Percentiles rank a stretch among this genome's conserved stretches.
phyloP scores from a whole-genome alignment of 2,113 vertebrate species.

The Ceyx melanurus region DNA sequence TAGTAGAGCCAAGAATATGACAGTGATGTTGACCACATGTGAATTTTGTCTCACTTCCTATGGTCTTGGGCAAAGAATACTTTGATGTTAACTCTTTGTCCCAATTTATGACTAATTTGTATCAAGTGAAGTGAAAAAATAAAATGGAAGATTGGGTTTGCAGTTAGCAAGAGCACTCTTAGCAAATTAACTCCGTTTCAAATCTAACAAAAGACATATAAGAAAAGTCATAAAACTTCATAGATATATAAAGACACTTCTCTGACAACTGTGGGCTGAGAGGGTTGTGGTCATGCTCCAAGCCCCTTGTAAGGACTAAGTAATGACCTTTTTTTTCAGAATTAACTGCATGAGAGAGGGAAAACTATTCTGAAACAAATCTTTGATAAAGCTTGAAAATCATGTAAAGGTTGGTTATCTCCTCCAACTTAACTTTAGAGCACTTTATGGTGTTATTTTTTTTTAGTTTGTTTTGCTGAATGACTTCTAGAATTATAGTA shows the following conservation, averaged over 20 bases:
- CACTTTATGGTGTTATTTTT: not conserved
- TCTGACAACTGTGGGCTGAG: not conserved
- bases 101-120: not conserved
- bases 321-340: not conserved
- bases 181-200: not conserved
- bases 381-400: not conserved
- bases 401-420: not conserved
- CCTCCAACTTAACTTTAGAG: not conserved
- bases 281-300: not conserved
- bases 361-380: not conserved
- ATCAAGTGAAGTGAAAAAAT: not conserved
- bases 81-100: not conserved
- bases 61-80: not conserved
- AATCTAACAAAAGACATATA: not conserved
- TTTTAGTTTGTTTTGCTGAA: not conserved
- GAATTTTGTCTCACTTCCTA: not conserved
- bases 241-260: fast-evolving
- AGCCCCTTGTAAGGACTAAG: not conserved
- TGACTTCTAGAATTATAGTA: not conserved
- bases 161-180: not conserved
- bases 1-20: not conserved
- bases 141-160: not conserved
- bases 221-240: not conserved
- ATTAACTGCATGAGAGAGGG: not conserved
- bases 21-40: not conserved